Evolutionary conservation across 2,113 vertebrate species (phyloP), one percentile per base, ranked within the genome.

Genomic region (Lophius piscatorius): DNA sequence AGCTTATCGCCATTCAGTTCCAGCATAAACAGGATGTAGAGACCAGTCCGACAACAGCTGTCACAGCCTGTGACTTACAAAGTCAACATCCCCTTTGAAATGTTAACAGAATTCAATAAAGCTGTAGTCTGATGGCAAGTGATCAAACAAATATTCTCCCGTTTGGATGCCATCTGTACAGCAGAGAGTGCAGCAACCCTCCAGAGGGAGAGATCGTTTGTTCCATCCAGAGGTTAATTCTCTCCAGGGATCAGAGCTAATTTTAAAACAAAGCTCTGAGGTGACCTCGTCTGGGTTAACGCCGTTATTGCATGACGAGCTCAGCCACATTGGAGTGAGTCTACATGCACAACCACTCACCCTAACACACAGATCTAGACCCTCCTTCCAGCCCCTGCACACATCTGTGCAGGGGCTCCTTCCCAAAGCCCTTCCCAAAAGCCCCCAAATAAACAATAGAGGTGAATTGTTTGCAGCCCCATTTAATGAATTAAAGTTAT

Each of bases 231-330:
- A 57, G 48, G 18, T 33, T 42, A 2, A 48, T 14, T 44, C 35
- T 39, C 68, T 64, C 60, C 12, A 28, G 63, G 74, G 72, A 66
- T 0, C 8, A 26, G 38, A 54, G 45, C 23, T 44, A 2, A 34
- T 36, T 62, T 56, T 40, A 45, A 57, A 62, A 63, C 71, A 58
- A 60, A 76, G 57, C 47, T 4, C 69, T 46, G 31, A 71, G 56
- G 76, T 72, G 84, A 87, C 84, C 69, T 77, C 79, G 26, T 69
- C 71, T 70, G 84, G 79, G 28, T 41, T 29, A 1, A 5, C 5
- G 55, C 3, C 72, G 81, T 51, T 55, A 82, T 24, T 80, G 40
- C 84, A 81, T 3, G 0, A 36, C 21, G 42, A 34, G 23, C 45
- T 63, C 9, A 21, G 29, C 3, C 31, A 45, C 29, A 52, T 39